phyloP scores from a whole-genome alignment of 2,797 vertebrate genomes.

The Spinus pinus region DNA sequence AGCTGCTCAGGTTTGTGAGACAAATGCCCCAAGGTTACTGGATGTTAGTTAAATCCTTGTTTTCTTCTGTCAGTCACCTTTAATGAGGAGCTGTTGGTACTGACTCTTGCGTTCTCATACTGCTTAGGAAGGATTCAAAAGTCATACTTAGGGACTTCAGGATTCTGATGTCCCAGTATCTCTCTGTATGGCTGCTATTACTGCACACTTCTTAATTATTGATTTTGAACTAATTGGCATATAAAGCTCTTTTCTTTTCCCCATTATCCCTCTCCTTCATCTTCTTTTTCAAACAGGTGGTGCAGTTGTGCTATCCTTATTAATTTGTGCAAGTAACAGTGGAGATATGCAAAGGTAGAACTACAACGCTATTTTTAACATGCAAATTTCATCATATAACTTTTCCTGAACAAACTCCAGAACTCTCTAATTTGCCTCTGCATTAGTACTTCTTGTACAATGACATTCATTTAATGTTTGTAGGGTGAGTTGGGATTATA shows the following conservation, averaged over 20 bases:
- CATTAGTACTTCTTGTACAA: background rate
- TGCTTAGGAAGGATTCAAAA: background rate
- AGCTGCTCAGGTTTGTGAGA: slow-evolving; percentile 14
- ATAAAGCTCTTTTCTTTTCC: background rate
- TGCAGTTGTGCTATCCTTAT: background rate
- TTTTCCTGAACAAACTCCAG: background rate
- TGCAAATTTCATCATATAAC: background rate
- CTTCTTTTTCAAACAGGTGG: background rate
- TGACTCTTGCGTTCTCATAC: background rate
- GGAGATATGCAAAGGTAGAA: background rate
- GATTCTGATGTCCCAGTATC: background rate
- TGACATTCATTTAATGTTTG: background rate
- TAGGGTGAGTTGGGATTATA: background rate
- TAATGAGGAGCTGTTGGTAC: slow-evolving; percentile 9
- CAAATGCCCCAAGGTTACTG: slow-evolving; percentile 46
- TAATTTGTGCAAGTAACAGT: background rate
- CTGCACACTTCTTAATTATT: background rate
- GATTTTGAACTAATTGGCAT: background rate
- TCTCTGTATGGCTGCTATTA: background rate
- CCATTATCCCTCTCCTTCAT: background rate
- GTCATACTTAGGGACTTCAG: background rate
- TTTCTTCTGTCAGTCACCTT: slow-evolving; percentile 45
- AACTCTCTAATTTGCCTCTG: background rate
- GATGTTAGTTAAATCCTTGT: slow-evolving; percentile 5
- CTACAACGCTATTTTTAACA: background rate